phyloP scores from a whole-genome alignment of 2,888 invertebrate species.

The Archips crataeganus region DNA sequence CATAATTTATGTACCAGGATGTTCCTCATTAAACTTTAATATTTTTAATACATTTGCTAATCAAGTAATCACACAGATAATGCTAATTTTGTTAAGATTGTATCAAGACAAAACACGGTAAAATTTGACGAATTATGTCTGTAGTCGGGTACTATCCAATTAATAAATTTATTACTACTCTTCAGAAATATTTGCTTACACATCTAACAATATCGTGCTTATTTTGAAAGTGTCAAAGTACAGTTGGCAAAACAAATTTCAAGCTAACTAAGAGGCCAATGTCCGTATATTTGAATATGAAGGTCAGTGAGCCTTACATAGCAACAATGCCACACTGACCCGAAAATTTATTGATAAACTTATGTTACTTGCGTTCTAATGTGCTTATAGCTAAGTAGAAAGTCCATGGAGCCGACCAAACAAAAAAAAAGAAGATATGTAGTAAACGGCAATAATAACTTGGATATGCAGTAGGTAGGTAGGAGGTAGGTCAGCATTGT shows the following conservation, averaged over 20 bases:
- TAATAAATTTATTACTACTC: not conserved
- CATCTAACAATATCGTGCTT: not conserved
- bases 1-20: not conserved
- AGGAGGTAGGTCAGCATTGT: not conserved
- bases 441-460: not conserved
- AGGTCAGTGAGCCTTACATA: constrained; percentile 37
- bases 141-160: not conserved
- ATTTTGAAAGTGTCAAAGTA: constrained; percentile 1
- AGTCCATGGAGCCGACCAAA: not conserved
- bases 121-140: not conserved
- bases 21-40: not conserved
- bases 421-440: not conserved
- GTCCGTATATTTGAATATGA: constrained; percentile 32
- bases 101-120: not conserved
- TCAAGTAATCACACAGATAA: constrained; percentile 4
- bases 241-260: constrained; percentile 17
- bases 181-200: not conserved
- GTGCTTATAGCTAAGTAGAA: constrained; percentile 12
- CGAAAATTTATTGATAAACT: constrained; percentile 1
- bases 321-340: constrained; percentile 41
- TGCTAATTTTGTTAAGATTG: constrained; percentile 5
- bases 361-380: constrained; percentile 12
- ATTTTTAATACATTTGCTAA: not conserved
- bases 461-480: not conserved
- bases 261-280: constrained; percentile 22